Base-by-base conservation (phyloP, 2,888 invertebrate species). In the Drosophila pseudotakahashii region DNA sequence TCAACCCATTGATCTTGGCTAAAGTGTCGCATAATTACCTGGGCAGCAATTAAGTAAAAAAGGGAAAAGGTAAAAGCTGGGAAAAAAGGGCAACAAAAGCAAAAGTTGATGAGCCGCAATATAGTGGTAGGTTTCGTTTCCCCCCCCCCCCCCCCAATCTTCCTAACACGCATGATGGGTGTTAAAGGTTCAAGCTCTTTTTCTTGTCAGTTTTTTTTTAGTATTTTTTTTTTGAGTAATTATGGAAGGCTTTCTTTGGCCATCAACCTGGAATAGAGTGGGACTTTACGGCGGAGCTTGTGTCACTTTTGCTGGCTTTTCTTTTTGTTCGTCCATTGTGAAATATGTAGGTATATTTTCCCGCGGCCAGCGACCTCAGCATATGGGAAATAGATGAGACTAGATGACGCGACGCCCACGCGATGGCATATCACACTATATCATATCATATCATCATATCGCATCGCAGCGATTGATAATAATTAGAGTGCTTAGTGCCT, bases 401-500 rank as follows among this genome's bases (percentile, higher is more conserved):
- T 48, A n/a, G 36, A 19, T 57, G 42, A 11, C 41, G 39, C 41
- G 39, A 26, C 50, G 14, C 47, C 47, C 32, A 55, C 61, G 58
- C 45, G 23, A 52, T 52, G 45, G 16, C 62, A 34, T 39, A 53
- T 47, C 63, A 37, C 16, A 14, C 2, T 23, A 11, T 34, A 11
- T 34, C 34, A 34, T 11, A 50, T 60, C 59, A n/a, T n/a, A n/a
- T n/a, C n/a, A 11, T 34, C 34, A 34, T 11, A 50, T 60, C 59
- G 11, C 44, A 48, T 48, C 48, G 61, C 36, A 11, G 30, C 62
- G 53, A 63, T 64, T 68, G 67, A 55, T 67, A 68, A 58, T 67
- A 57, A 67, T 67, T 67, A 37, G 67, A 67, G 67, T 67, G 64
- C 64, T 47, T 64, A 67, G 67, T 67, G 64, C 64, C 39, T 64